Base-by-base conservation (phyloP, 2,888 invertebrate genomes). In the Microdon myrmicae region DNA sequence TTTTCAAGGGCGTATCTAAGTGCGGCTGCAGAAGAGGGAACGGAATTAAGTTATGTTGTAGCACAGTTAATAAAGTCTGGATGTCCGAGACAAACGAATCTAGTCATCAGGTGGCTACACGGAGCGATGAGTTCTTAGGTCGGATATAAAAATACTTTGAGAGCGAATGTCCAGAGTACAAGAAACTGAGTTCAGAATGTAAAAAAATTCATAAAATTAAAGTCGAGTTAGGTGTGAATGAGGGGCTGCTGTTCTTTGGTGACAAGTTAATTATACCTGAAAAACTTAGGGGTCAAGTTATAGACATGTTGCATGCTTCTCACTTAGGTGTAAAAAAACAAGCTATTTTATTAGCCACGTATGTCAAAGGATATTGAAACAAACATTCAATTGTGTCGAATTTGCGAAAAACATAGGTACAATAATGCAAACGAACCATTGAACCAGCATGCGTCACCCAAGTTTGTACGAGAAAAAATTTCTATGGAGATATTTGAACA, bases 261-360 rank as follows among this genome's bases (percentile, higher is more conserved):
- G 28, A 61, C 17, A 51, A 45, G 16, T 25, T 71, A 9, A 39
- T 71, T 23, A 56, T 71, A 12, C 70, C 72, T 0, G 19, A 51
- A 8, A 48, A 26, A 8, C 45, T 70, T 26, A 66, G 70, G 41
- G 4, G 34, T 7, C 43, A 38, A 22, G 68, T 72, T 13, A 16
- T 70, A n/a, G 51, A 37, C 3, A 61, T 64, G 55, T 49, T 74
- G 35, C 75, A 76, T 71, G 71, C 67, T 39, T 67, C 71, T 2
- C 75, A 76, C 56, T 31, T 74, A 13, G 75, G 74, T 4, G 70
- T 70, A 2, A 68, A 70, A 34, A 74, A 75, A 68, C 71, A 67
- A 67, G 22, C 14, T 72, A 3, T 72, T 72, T 53, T 74, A 73
- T 45, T 75, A 74, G 74, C 74, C 73, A 10, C 39, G 70, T 6